A percentile compares a stretch with the other conserved stretches of the same genome.
phyloP scores from a whole-genome alignment of 2,888 invertebrate species.

The Rhaphigaster nebulosa region DNA sequence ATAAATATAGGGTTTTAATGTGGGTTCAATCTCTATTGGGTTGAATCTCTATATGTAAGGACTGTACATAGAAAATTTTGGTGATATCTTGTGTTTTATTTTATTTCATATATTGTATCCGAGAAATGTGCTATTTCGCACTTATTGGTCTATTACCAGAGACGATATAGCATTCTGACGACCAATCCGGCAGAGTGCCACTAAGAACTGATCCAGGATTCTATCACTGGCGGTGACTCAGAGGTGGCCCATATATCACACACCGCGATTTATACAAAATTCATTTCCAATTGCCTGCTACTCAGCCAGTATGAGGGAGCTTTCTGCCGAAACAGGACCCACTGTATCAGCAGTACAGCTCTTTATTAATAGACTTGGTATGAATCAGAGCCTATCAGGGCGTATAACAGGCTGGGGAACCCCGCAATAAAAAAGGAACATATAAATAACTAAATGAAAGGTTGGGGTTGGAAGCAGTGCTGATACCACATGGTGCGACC shows the following conservation, averaged over 20 bases:
- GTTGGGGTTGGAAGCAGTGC: neutral
- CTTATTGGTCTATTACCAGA: neutral
- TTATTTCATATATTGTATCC: too few relatives aligned
- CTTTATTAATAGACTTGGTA: slow-evolving; percentile 31
- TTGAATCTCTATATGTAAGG: too few relatives aligned
- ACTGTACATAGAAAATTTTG: too few relatives aligned
- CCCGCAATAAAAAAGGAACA: slow-evolving; percentile 32
- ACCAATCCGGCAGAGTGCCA: neutral
- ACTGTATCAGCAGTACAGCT: neutral
- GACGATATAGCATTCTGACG: neutral
- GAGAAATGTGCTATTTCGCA: neutral
- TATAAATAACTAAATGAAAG: slow-evolving; percentile 39
- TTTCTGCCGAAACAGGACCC: neutral
- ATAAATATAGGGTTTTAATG: too few relatives aligned
- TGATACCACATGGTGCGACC: slow-evolving; percentile 38
- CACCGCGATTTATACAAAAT: slow-evolving; percentile 40
- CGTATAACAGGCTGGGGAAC: neutral
- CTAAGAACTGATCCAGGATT: neutral
- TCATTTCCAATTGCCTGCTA: slow-evolving; percentile 26
- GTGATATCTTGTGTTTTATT: too few relatives aligned
- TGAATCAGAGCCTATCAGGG: slow-evolving; percentile 46
- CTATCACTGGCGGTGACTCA: neutral
- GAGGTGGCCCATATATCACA: neutral
- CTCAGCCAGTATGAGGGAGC: neutral
- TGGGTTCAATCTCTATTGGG: too few relatives aligned